Conservation (phyloP, 1,140 invertebrate genomes). For the Mylabris phalerata region DNA sequence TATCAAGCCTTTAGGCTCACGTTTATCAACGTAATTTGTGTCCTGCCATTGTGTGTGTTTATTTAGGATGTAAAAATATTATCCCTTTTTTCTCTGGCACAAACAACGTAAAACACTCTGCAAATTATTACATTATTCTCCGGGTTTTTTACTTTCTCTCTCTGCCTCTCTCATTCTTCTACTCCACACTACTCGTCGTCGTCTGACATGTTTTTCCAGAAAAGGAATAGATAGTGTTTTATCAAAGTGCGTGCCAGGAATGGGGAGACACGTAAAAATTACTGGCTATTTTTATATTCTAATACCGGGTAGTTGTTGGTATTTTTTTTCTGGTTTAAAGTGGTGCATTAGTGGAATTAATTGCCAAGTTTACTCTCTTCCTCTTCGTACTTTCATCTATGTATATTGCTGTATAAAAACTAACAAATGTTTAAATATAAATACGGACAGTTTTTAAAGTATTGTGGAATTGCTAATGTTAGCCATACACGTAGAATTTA, state of each 20-base stretch:
- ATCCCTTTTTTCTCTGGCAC: conserved; percentile 1
- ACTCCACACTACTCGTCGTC: not conserved
- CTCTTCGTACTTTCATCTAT: not conserved
- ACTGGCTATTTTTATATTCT: conserved; percentile 20
- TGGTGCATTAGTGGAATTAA: conserved; percentile 21
- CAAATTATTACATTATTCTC: conserved; percentile 17
- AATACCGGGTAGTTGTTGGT: conserved; percentile 12
- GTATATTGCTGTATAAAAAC: too few relatives aligned
- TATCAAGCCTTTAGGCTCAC: not conserved
- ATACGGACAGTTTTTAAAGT: conserved; percentile 9
- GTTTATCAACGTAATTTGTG: conserved; percentile 8
- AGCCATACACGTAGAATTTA: not conserved
- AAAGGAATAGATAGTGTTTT: conserved; percentile 16
- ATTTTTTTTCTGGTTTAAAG: conserved; percentile 4
- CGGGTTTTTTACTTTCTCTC: not conserved
- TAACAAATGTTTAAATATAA: conserved; percentile 11
- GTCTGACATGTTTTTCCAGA: not conserved
- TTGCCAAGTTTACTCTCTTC: conserved; percentile 3
- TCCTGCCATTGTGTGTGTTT: conserved; percentile 7
- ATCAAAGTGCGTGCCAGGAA: conserved; percentile 14
- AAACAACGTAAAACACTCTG: conserved; percentile 15
- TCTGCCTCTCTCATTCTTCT: not conserved
- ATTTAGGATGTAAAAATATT: conserved; percentile 17
- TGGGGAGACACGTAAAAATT: conserved; percentile 16
- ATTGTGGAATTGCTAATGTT: conserved; percentile 1